Percentiles rank a stretch among this genome's conserved stretches.
Conservation (phyloP, 2,113 vertebrate species). For the Gnathonemus longibarbis region DNA sequence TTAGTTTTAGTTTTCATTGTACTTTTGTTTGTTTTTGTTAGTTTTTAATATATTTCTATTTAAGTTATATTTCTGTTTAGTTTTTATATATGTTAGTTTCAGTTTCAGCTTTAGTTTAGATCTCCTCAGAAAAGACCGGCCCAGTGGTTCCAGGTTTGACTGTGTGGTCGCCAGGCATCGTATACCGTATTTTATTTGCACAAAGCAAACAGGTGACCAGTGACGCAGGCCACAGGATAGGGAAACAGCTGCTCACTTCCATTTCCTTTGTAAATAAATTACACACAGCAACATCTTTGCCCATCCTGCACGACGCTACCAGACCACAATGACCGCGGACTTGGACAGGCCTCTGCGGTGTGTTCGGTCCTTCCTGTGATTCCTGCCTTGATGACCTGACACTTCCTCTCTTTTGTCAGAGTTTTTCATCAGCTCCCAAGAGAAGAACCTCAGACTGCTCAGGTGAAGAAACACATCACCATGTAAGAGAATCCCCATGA, state of each 20-base stretch:
- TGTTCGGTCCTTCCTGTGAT: background rate
- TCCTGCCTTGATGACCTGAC: background rate
- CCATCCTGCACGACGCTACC: background rate
- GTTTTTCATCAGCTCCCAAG: conserved; percentile 39
- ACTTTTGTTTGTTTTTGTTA: background rate
- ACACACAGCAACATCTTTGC: background rate
- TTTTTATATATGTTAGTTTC: background rate
- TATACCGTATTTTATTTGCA: background rate
- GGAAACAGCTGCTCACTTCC: background rate
- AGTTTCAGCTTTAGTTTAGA: background rate
- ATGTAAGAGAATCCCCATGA: conserved; percentile 33
- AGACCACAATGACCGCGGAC: background rate
- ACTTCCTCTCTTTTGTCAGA: conserved; percentile 32
- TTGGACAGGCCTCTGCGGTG: too few species aligned
- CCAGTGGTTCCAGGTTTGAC: background rate
- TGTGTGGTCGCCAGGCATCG: background rate
- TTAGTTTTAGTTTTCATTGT: background rate
- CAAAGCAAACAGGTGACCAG: background rate
- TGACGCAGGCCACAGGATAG: background rate
- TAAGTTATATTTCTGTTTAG: background rate
- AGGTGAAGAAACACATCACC: conserved; percentile 28
- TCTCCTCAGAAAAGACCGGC: background rate
- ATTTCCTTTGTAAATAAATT: background rate
- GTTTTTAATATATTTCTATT: background rate
- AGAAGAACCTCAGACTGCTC: conserved; percentile 48